Percentiles rank a stretch among this genome's conserved stretches.
These are phyloP conservation scores for Zaprionus camerounensis DNA, from an alignment of 1,140 invertebrate species.

Conservation along the genomic window DNA sequence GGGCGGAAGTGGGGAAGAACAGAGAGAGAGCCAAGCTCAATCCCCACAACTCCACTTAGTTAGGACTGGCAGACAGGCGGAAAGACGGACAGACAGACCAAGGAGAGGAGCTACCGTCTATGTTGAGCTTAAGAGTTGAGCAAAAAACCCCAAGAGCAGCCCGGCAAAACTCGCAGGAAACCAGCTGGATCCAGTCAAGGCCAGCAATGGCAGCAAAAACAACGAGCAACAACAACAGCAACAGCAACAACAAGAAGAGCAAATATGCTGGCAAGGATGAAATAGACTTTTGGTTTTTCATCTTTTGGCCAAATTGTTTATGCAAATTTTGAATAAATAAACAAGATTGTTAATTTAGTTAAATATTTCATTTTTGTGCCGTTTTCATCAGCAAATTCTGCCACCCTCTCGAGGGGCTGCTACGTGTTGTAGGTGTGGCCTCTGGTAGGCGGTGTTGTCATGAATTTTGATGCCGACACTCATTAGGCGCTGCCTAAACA, in stretches of 20 bases:
- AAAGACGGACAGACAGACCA: not conserved
- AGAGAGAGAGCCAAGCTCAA: not conserved
- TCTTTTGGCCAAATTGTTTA: slow-evolving; percentile 82
- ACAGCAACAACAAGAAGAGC: slow-evolving; percentile 5
- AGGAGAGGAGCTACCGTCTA: slow-evolving; percentile 1
- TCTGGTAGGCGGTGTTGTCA: slow-evolving; percentile 56
- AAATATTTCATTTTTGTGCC: slow-evolving; percentile 83
- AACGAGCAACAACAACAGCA: slow-evolving; percentile 4
- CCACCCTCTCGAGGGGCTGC: slow-evolving; percentile 5
- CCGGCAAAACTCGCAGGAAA: slow-evolving; percentile 9
- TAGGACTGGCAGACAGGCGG: not conserved
- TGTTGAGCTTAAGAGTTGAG: slow-evolving; percentile 19
- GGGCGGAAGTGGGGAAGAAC: too few relatives aligned
- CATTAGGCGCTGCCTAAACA: slow-evolving; percentile 62
- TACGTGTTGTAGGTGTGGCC: slow-evolving; percentile 71
- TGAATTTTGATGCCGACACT: slow-evolving; percentile 80
- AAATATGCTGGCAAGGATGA: slow-evolving; percentile 49
- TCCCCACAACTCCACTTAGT: slow-evolving; percentile 3
- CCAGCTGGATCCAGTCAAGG: slow-evolving; percentile 42
- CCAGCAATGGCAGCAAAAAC: slow-evolving; percentile 30
- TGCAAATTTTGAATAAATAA: slow-evolving; percentile 83
- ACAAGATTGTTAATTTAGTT: slow-evolving; percentile 83
- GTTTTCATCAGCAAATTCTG: slow-evolving; percentile 74
- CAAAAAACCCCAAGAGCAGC: slow-evolving; percentile 25
- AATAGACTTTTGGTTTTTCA: slow-evolving; percentile 83